Evolutionary conservation across 2,888 invertebrate genomes (phyloP).

Genomic region (Trachelus troglodyta): DNA sequence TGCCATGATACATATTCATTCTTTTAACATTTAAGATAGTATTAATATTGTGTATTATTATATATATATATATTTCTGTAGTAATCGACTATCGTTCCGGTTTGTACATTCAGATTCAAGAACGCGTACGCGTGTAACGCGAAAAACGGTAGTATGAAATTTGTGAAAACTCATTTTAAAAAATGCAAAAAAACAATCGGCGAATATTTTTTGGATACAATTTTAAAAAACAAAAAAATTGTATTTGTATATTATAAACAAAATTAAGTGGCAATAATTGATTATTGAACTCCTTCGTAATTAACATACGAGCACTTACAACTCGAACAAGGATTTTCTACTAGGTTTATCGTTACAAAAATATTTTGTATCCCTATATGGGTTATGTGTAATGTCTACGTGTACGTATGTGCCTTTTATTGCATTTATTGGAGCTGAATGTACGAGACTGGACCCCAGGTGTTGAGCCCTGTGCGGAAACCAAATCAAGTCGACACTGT

Average conservation of each 20-base stretch:
- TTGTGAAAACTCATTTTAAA: too few species aligned
- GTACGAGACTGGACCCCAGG: slow-evolving; percentile 66
- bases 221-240: not conserved
- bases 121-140: too few species aligned
- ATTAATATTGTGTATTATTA: slow-evolving; percentile 55
- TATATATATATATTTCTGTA: slow-evolving; percentile 51
- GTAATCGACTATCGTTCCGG: slow-evolving; percentile 60
- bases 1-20: slow-evolving; percentile 63
- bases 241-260: too few species aligned
- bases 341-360: too few species aligned
- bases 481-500: slow-evolving; percentile 67
- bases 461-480: slow-evolving; percentile 68
- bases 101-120: slow-evolving; percentile 61
- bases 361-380: too few species aligned
- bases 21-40: slow-evolving; percentile 63
- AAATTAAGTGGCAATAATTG: too few species aligned
- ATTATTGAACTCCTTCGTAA: too few species aligned
- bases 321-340: too few species aligned
- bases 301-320: too few species aligned
- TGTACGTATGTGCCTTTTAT: slow-evolving; percentile 1
- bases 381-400: not conserved
- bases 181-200: not conserved
- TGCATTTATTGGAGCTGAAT: slow-evolving; percentile 56
- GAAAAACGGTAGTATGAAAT: too few species aligned
- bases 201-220: not conserved